Evolutionary conservation across 2,797 vertebrate genomes (phyloP), one percentile per base, ranked within the genome.

Genomic region (Graptemys geographica): DNA sequence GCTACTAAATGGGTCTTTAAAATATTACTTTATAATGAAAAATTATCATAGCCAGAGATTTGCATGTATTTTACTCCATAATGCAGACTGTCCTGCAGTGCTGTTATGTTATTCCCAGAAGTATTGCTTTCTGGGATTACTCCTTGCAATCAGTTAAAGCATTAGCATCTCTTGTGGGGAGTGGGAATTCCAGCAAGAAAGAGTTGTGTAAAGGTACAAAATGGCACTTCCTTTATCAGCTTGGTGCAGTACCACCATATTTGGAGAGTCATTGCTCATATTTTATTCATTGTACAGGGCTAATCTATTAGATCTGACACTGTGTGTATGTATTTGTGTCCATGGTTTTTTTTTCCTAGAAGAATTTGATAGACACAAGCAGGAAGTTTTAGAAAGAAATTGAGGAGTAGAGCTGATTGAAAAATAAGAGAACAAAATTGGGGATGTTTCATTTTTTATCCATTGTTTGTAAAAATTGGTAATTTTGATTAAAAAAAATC

Each of bases 1-100:
- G 84, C 84, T 92, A 87, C 89, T 87, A 93, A 97, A 92, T 25
- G 47, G 65, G 80, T 86, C 90, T 95, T 81, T 56, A 94, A 95
- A 92, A 86, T 18, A 41, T 4, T 87, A 79, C 65, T 81, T 28
- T 3, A 6, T 80, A 81, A 87, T 18, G 25, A 18, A 44, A 87
- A 89, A 83, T 89, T 76, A 74, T 91, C 74, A 11, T 1, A 37
- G n/a, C 37, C 41, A 57, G 21, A 52, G 11, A 16, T 11, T 13
- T 2, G 47, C 9, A 62, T 74, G 86, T 96, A 94, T 96, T 96
- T 55, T 89, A 92, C 82, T 79, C 59, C 53, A 49, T 27, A 31
- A 44, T 69, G n/a, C 0, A 8, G 92, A 81, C 84, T 86, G 27
- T 31, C 44, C 85, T 84, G 87, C 86, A 19, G 84, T 86, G 23